Percentiles rank a stretch among this genome's conserved stretches.
Conservation (phyloP, 64 coral and sea anemone genomes). For the Montipora foliosa region DNA sequence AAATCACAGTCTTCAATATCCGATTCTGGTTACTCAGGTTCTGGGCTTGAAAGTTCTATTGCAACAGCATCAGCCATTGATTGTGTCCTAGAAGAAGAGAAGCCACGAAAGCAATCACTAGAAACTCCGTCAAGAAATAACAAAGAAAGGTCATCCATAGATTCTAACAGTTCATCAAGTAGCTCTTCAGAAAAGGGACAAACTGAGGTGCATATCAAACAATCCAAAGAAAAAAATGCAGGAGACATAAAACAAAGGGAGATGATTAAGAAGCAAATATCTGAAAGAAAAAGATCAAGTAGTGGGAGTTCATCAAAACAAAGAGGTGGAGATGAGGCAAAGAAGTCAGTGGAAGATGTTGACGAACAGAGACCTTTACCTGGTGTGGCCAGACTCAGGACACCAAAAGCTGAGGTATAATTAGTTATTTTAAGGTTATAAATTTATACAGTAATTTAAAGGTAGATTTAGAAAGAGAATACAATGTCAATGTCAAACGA, state of each 20-base stretch:
- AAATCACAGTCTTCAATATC: slow-evolving; percentile 30
- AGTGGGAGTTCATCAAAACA: slow-evolving; percentile 28
- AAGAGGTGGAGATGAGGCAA: background rate
- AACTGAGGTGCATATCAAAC: slow-evolving; percentile 47
- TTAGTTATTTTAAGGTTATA: background rate
- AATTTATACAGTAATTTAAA: too few relatives aligned
- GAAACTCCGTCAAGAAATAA: slow-evolving; percentile 65
- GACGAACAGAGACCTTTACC: slow-evolving; percentile 47
- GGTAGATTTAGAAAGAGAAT: too few relatives aligned
- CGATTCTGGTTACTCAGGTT: slow-evolving; percentile 59
- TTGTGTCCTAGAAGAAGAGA: slow-evolving; percentile 72
- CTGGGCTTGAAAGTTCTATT: slow-evolving; percentile 64
- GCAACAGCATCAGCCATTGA: slow-evolving; percentile 88
- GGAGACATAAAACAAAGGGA: slow-evolving; percentile 38
- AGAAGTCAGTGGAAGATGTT: background rate
- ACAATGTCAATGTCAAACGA: too few relatives aligned
- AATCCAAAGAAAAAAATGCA: slow-evolving; percentile 26
- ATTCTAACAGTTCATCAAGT: slow-evolving; percentile 80
- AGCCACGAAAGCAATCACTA: background rate
- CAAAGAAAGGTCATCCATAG: slow-evolving; percentile 58
- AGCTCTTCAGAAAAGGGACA: slow-evolving; percentile 68
- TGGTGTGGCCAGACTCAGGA: background rate
- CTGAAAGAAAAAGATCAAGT: slow-evolving; percentile 66
- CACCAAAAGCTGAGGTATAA: slow-evolving; percentile 12
- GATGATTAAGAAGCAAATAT: slow-evolving; percentile 74